A percentile compares a stretch with the other conserved stretches of the same genome.
Conservation (phyloP, 1,140 invertebrate species). For the Wiebesia pumilae region DNA sequence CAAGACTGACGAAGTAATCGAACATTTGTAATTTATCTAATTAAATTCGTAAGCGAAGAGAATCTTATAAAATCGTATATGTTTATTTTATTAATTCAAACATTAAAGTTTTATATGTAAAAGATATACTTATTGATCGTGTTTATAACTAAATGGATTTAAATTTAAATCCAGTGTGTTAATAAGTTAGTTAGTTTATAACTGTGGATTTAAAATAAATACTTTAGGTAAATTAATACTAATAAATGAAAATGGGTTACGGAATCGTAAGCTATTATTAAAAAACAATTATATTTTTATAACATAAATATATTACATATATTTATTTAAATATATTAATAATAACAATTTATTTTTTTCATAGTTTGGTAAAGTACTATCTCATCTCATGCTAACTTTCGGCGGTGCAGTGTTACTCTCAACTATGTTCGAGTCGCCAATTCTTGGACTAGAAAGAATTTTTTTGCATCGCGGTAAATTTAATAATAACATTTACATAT, state of each 20-base stretch:
- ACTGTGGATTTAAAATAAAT: too few species aligned
- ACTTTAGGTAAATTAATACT: background rate
- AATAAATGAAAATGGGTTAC: background rate
- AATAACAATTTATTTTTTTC: constrained; percentile 60
- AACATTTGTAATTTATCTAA: background rate
- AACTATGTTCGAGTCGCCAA: constrained; percentile 81
- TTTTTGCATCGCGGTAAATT: constrained; percentile 72
- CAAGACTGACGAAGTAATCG: background rate
- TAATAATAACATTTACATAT: background rate
- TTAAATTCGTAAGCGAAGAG: too few species aligned
- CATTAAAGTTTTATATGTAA: too few species aligned
- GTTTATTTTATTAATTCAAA: too few species aligned
- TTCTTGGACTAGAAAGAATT: constrained; percentile 81
- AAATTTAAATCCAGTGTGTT: too few species aligned
- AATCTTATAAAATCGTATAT: too few species aligned
- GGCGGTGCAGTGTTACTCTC: constrained; percentile 79
- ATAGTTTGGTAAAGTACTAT: constrained; percentile 75
- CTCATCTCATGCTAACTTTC: constrained; percentile 79
- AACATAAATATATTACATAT: constrained; percentile 40
- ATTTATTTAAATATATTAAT: constrained; percentile 31
- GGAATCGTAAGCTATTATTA: background rate
- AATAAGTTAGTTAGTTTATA: too few species aligned
- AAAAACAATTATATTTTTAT: background rate
- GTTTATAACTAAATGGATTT: too few species aligned
- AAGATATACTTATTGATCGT: too few species aligned